Percentiles rank a stretch among this genome's conserved stretches.
Evolutionary conservation across 2,888 invertebrate species (phyloP).

Genomic region (Empis livida): DNA sequence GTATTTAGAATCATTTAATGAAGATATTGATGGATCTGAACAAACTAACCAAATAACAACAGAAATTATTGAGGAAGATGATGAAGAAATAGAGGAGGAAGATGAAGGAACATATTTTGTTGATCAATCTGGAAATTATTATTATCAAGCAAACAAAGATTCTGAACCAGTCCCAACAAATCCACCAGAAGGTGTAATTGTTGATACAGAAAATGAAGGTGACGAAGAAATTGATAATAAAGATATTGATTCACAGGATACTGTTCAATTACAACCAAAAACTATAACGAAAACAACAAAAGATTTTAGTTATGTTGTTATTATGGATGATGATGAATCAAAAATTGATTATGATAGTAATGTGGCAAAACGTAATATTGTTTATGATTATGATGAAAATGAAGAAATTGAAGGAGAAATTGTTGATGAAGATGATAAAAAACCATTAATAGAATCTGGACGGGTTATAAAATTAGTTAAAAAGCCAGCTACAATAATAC

Average conservation of each 20-base stretch:
- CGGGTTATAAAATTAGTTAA: conserved; percentile 12
- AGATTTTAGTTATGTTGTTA: conserved; percentile 53
- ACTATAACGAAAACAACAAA: conserved; percentile 5
- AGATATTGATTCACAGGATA: neutral
- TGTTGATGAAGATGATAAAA: conserved; percentile 12
- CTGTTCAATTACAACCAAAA: neutral
- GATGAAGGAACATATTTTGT: conserved; percentile 64
- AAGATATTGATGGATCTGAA: conserved; percentile 4
- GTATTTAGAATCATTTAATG: conserved; percentile 7
- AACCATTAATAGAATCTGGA: conserved; percentile 2
- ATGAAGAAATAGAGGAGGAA: conserved; percentile 22
- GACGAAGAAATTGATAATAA: conserved; percentile 10
- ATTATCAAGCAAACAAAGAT: conserved; percentile 59
- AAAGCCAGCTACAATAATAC: conserved; percentile 17
- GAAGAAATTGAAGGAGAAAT: conserved; percentile 30
- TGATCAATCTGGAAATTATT: conserved; percentile 70
- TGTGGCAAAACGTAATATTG: conserved; percentile 4
- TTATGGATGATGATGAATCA: conserved; percentile 55
- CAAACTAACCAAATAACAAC: no score
- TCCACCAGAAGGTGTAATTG: conserved; percentile 37
- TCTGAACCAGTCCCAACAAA: conserved; percentile 51
- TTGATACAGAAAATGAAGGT: conserved; percentile 1
- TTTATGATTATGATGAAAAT: conserved; percentile 20
- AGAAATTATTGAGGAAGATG: no score
- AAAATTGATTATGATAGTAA: conserved; percentile 50